Percentiles rank a stretch among this genome's conserved stretches.
Evolutionary conservation across 1,140 invertebrate genomes (phyloP).

Genomic region (Piezodorus guildinii): DNA sequence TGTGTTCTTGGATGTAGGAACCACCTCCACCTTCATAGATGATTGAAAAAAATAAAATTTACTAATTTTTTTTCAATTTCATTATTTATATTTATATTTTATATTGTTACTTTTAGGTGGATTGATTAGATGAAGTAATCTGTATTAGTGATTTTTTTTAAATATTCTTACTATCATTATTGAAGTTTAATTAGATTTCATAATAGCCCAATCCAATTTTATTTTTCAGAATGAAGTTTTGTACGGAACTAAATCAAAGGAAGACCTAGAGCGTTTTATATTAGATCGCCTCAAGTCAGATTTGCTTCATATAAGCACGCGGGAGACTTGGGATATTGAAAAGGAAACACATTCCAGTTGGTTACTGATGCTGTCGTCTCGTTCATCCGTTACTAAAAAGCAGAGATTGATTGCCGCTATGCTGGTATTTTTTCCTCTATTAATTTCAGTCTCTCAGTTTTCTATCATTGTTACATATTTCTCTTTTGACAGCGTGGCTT

Average conservation of each 20-base stretch:
- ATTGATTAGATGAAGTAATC: no score
- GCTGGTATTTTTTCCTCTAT: conserved; percentile 39
- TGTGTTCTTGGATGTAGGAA: no score
- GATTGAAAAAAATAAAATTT: no score
- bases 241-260: conserved; percentile 34
- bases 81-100: no score
- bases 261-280: conserved; percentile 37
- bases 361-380: conserved; percentile 38
- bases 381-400: conserved; percentile 43
- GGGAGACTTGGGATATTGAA: conserved; percentile 32
- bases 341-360: conserved; percentile 31
- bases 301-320: conserved; percentile 31
- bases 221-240: conserved; percentile 34
- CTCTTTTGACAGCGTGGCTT: conserved; percentile 39
- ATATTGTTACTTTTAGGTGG: no score
- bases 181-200: no score
- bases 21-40: no score
- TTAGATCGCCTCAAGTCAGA: conserved; percentile 33
- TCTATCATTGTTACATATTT: conserved; percentile 10
- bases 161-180: no score
- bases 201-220: background rate
- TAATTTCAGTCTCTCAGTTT: background rate
- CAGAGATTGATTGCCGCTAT: conserved; percentile 47
- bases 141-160: no score
- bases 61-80: no score